Base-by-base conservation (phyloP, 2,797 vertebrate genomes). In the Onychomys arenicola region DNA sequence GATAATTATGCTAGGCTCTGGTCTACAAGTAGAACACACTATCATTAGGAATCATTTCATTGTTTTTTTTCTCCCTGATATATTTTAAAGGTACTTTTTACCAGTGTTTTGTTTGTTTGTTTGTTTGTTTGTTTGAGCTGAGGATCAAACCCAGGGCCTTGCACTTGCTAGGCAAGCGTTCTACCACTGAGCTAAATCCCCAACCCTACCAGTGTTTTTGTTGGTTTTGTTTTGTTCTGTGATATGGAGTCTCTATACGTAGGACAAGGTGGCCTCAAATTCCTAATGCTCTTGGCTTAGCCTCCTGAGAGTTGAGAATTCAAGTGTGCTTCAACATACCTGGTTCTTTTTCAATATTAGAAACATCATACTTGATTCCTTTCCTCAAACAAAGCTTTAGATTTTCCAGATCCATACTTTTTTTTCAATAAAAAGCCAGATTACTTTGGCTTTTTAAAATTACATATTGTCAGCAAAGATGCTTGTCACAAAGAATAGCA, bases 361-460 rank as follows among this genome's bases (percentile, higher is more conserved):
- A 43, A 59, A 59, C 29, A 57, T 34, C 81, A 43, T 78, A 86
- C 7, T n/a, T 82, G 49, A 80, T 69, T 52, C 32, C 76, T 93
- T 91, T 71, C 13, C 27, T 94, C 6, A 76, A 23, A 89, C 40
- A 93, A 46, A 93, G 61, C 34, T 82, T 96, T 81, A 77, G n/a
- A 17, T 75, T 95, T n/a, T 23, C 23, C 52, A 90, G 77, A 63
- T 88, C 46, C 89, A 57, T 2, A 88, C 8, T 52, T 73, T 59
- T 69, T 93, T 92, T 40, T 76, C 25, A 88, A 0, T 75, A 40
- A 82, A 96, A 94, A 65, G 14, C 43, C 78, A 96, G 57, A 46
- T 96, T 84, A 80, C 57, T 73, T 81, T 90, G n/a, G 71, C 82
- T 55, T 65, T 52, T 97, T 32, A 91, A n/a, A 94, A 82, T 83